These are phyloP conservation scores for Tragelaphus scriptus DNA, from an alignment of 2,113 vertebrate species.

Conservation along the genomic window DNA sequence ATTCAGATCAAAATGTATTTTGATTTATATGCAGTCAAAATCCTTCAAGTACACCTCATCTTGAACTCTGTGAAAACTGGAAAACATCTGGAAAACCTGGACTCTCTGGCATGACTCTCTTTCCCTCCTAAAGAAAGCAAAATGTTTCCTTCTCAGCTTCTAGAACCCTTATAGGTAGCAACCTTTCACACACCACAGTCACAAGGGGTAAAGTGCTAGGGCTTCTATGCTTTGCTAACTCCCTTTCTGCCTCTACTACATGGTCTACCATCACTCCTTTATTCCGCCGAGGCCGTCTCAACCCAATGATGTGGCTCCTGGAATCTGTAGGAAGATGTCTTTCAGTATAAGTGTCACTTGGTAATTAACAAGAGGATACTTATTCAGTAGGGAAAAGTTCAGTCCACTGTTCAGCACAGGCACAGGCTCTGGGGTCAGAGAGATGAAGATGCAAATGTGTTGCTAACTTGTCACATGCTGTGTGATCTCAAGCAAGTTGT, in stretches of 20 bases:
- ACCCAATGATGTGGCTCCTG: rapidly evolving
- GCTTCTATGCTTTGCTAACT: not conserved
- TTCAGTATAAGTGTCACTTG: not conserved
- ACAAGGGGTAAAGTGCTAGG: not conserved
- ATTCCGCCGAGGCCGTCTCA: not conserved
- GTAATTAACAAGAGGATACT: not conserved
- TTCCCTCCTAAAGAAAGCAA: not conserved
- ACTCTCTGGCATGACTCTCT: not conserved
- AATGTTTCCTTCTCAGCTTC: not conserved
- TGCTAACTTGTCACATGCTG: not conserved
- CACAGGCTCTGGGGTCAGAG: not conserved
- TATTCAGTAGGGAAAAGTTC: not conserved
- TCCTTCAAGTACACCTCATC: not conserved
- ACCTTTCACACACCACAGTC: not conserved
- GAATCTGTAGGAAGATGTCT: not conserved
- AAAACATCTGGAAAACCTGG: not conserved
- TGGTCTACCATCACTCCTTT: not conserved
- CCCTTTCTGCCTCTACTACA: not conserved
- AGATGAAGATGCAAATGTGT: not conserved
- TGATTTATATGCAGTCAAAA: not conserved
- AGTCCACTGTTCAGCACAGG: not conserved
- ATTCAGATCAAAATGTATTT: not conserved
- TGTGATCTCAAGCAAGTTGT: not conserved
- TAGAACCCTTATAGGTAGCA: not conserved
- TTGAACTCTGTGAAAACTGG: not conserved